A percentile compares a stretch with the other conserved stretches of the same genome.
These are phyloP conservation scores for Nycticebus coucang DNA, from an alignment of 2,113 vertebrate species.

Conservation along the genomic window DNA sequence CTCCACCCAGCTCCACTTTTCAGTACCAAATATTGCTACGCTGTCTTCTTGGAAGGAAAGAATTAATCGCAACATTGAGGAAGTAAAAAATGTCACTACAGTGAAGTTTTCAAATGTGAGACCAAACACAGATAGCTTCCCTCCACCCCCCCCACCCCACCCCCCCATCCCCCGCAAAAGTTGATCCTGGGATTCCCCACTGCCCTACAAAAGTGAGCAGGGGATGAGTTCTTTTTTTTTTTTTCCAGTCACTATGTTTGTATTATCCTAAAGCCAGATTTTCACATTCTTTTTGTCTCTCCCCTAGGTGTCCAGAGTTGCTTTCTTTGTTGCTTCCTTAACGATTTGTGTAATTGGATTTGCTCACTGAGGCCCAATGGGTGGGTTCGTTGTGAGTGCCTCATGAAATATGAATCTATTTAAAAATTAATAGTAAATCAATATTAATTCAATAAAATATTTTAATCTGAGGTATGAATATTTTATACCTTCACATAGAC, in stretches of 20 bases:
- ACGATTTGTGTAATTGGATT: constrained; percentile 77
- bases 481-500: constrained; percentile 80
- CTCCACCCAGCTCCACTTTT: constrained; percentile 35
- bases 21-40: background rate
- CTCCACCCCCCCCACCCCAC: no score
- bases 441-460: constrained; percentile 86
- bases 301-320: background rate
- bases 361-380: constrained; percentile 68
- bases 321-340: constrained; percentile 70
- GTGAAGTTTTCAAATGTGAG: background rate
- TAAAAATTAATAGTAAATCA: constrained; percentile 84
- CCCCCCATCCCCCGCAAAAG: no score
- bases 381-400: constrained; percentile 77
- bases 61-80: constrained; percentile 13
- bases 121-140: background rate
- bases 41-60: background rate
- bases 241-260: background rate
- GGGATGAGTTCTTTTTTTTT: background rate
- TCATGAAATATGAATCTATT: constrained; percentile 84
- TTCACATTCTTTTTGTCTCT: constrained; percentile 58
- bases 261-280: constrained; percentile 67
- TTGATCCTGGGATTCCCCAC: accelerated
- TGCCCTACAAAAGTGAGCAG: background rate
- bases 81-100: background rate
- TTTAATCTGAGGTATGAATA: constrained; percentile 84